Evolutionary conservation across 1,140 invertebrate genomes (phyloP).

Genomic region (Ruditapes philippinarum): DNA sequence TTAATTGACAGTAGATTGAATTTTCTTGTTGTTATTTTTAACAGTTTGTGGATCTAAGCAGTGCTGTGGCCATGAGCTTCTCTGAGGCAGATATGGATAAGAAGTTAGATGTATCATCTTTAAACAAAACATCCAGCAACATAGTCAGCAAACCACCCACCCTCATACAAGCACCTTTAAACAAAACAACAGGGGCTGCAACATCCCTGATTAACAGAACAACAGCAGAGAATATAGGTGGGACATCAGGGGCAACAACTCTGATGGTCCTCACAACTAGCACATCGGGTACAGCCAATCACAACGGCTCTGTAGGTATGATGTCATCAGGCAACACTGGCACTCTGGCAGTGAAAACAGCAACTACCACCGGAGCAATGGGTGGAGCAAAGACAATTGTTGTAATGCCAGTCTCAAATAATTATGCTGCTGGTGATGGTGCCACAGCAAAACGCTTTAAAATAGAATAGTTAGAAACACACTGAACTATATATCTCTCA

Average conservation of each 20-base stretch:
- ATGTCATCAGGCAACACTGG: slow-evolving; percentile 75
- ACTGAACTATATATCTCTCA: not conserved
- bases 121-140: slow-evolving; percentile 75
- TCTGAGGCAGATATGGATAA: slow-evolving; percentile 77
- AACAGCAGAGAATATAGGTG: slow-evolving; percentile 67
- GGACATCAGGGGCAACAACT: slow-evolving; percentile 70
- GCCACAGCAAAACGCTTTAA: slow-evolving; percentile 80
- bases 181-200: slow-evolving; percentile 61
- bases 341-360: slow-evolving; percentile 79
- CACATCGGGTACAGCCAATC: slow-evolving; percentile 60
- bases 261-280: slow-evolving; percentile 79
- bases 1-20: no score
- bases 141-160: slow-evolving; percentile 64
- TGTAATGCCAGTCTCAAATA: slow-evolving; percentile 83
- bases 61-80: slow-evolving; percentile 91
- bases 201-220: slow-evolving; percentile 58
- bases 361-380: slow-evolving; percentile 67
- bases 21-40: no score
- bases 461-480: slow-evolving; percentile 72
- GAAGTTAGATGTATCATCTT: not conserved
- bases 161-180: slow-evolving; percentile 59
- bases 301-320: slow-evolving; percentile 60
- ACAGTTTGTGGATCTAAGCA: slow-evolving; percentile 97
- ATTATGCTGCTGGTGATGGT: slow-evolving; percentile 74
- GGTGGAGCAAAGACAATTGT: slow-evolving; percentile 83